A percentile compares a stretch with the other conserved stretches of the same genome.
Evolutionary conservation across 2,113 vertebrate genomes (phyloP).

Genomic region (mouse (Mus musculus)): DNA sequence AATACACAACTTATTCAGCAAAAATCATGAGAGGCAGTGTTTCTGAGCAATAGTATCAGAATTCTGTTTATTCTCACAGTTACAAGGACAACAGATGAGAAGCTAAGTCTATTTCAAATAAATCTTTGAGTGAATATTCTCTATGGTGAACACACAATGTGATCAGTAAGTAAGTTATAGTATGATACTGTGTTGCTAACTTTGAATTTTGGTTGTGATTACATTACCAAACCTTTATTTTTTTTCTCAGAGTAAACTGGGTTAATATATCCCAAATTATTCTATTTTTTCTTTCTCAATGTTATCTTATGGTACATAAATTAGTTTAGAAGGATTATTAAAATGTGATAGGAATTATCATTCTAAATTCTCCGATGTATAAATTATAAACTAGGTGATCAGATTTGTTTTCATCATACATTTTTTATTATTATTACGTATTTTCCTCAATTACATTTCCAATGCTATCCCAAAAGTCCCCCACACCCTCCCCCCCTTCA

Average conservation of each 20-base stretch:
- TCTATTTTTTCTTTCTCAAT: slow-evolving; percentile 41
- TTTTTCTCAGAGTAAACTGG: not conserved
- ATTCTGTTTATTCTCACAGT: not conserved
- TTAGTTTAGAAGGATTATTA: not conserved
- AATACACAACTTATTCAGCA: not conserved
- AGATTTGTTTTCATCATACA: slow-evolving; percentile 34
- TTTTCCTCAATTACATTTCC: no score
- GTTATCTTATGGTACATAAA: not conserved
- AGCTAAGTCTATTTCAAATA: not conserved
- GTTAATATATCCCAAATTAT: not conserved
- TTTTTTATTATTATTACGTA: not conserved
- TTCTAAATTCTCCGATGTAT: not conserved
- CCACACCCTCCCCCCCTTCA: not conserved
- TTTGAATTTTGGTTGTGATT: not conserved
- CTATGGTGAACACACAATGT: not conserved
- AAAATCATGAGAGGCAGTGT: not conserved
- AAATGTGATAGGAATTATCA: slow-evolving; percentile 9
- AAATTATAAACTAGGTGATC: not conserved
- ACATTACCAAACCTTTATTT: not conserved
- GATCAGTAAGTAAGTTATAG: not conserved
- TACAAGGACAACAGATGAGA: not conserved
- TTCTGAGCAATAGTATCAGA: not conserved
- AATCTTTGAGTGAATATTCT: not conserved
- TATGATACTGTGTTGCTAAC: not conserved
- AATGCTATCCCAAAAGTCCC: no score